phyloP scores from a whole-genome alignment of 2,113 vertebrate genomes.

The Gambusia holbrooki region DNA sequence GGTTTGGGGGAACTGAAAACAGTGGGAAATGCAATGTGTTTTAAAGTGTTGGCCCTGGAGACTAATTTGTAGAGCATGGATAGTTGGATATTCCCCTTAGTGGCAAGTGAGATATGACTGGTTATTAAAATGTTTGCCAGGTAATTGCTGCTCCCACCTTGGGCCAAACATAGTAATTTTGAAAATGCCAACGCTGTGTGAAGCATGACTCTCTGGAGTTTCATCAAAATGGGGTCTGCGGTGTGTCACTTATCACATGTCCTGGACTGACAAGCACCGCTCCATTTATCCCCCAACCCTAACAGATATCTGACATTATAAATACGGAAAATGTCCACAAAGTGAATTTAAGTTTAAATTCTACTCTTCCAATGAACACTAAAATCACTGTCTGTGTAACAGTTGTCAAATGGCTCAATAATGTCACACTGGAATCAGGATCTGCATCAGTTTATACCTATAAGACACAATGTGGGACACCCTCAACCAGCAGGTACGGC shows the following conservation, averaged over 20 bases:
- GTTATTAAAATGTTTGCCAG: constrained; percentile 75
- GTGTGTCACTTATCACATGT: constrained; percentile 48
- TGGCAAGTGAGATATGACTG: constrained; percentile 64
- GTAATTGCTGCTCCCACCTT: constrained; percentile 68
- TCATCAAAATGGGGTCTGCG: constrained; percentile 46
- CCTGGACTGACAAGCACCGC: constrained; percentile 11
- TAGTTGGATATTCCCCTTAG: constrained; percentile 56
- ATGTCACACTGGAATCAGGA: too few relatives aligned
- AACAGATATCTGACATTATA: constrained; percentile 1
- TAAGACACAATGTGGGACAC: too few relatives aligned
- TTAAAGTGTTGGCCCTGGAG: constrained; percentile 51
- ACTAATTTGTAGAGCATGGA: constrained; percentile 46
- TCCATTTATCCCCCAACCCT: constrained; percentile 9
- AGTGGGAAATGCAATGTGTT: constrained; percentile 56
- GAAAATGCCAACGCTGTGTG: constrained; percentile 59
- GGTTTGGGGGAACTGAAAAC: constrained; percentile 48
- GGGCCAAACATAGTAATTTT: constrained; percentile 70
- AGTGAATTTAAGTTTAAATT: neutral
- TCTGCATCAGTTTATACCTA: too few relatives aligned
- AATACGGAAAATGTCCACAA: neutral
- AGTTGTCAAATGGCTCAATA: too few relatives aligned
- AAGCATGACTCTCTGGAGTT: constrained; percentile 48
- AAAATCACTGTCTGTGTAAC: too few relatives aligned
- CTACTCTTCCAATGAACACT: neutral
- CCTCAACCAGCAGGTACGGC: too few relatives aligned